Base-by-base conservation (phyloP, 2,113 vertebrate genomes). In the Triplophysa tibetana region DNA sequence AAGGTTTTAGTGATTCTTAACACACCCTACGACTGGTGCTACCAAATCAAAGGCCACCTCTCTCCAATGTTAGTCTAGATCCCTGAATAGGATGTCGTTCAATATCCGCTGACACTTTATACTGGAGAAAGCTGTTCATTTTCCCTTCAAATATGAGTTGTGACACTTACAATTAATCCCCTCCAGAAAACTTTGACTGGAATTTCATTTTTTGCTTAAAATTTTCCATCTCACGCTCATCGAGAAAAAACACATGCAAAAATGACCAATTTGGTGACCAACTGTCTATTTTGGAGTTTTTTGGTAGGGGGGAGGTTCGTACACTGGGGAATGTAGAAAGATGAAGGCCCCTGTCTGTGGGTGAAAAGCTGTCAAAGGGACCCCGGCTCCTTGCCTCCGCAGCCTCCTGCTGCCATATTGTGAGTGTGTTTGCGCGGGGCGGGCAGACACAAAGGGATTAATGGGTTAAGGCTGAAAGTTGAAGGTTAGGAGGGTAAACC, bases 401-500 rank as follows among this genome's bases (percentile, higher is more conserved):
- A 61, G 75, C 69, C 81, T 78, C 78, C 80, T 75, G 67, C 83
- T 85, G 85, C 79, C 81, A 86, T 84, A 87, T 85, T 84, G 81
- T 85, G 78, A 67, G 58, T 54, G 83, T 78, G 81, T 74, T 78
- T 84, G 67, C 45, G 70, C 48, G 69, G 78, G 76, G 82, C 62
- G 68, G 79, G 58, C 70, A 89, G 87, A 90, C 81, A 85, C 79
- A 87, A 85, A 85, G 78, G 88, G 88, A 87, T 88, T 88, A 88
- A 84, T 78, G 82, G 87, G 90, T 91, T 86, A 89, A 88, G 89
- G 89, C 91, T 92, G 91, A 90, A 91, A 93, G 93, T 90, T 94
- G 92, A 93, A 93, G 92, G 93, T 93, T 93, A 92, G 79, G 76
- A 89, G 88, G 93, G 91, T 91, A 89, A 93, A 91, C 87, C 86